Evolutionary conservation across 2,113 vertebrate genomes (phyloP).

Genomic region (Notiomystis cincta): DNA sequence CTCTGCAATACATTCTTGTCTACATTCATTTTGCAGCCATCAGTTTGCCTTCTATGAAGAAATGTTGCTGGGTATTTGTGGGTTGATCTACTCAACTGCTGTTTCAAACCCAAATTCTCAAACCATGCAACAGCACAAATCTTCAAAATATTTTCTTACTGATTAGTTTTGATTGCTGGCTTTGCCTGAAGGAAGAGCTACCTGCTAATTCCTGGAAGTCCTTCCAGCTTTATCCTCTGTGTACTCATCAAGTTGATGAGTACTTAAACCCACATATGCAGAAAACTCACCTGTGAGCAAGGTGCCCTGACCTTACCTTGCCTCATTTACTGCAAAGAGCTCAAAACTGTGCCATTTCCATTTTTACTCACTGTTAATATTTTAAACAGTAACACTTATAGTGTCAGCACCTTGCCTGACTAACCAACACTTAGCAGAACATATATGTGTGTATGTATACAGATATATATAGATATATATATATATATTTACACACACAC

Average conservation of each 20-base stretch:
- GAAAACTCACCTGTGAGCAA: not conserved
- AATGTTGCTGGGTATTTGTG: not conserved
- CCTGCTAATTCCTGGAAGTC: not conserved
- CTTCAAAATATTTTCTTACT: not conserved
- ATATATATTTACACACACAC: too few relatives aligned
- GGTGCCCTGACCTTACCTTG: not conserved
- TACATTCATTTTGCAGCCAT: not conserved
- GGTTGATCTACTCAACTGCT: not conserved
- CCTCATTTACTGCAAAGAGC: not conserved
- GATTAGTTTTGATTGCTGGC: not conserved
- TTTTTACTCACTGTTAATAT: not conserved
- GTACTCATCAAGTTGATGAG: not conserved
- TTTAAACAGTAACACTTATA: not conserved
- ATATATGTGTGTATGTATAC: fast-evolving
- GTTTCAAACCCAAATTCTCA: not conserved
- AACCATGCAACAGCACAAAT: not conserved
- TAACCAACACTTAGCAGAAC: not conserved
- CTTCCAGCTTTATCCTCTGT: not conserved
- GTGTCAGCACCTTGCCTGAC: not conserved
- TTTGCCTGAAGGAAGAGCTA: not conserved
- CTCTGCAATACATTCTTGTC: not conserved
- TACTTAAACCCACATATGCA: not conserved
- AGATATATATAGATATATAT: too few relatives aligned
- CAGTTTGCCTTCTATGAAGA: not conserved
- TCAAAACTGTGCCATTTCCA: not conserved